Percentiles rank a stretch among this genome's conserved stretches.
phyloP scores from a whole-genome alignment of 2,797 vertebrate species.

The Kryptolebias ocellatus region DNA sequence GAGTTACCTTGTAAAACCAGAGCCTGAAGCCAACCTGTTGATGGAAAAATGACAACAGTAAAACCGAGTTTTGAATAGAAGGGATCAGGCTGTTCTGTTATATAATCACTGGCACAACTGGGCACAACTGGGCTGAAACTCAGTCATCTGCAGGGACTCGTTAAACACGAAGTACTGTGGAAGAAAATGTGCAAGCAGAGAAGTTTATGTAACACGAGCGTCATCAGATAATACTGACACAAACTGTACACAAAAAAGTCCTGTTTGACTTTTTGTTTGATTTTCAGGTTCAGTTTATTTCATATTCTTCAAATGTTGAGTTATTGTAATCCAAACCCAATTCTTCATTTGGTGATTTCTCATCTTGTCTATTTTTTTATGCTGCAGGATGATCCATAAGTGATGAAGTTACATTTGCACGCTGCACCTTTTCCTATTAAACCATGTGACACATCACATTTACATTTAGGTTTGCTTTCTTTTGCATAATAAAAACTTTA shows the following conservation, averaged over 20 bases:
- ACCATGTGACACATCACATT: neutral
- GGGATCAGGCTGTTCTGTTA: conserved; percentile 40
- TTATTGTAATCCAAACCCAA: neutral
- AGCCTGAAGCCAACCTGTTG: conserved; percentile 23
- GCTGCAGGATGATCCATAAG: neutral
- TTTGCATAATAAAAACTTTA: conserved; percentile 26
- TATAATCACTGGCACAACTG: conserved; percentile 44
- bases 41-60: conserved; percentile 29
- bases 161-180: conserved; percentile 36
- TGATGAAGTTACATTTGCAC: neutral
- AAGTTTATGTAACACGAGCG: conserved; percentile 14
- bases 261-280: no score
- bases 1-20: conserved; percentile 23
- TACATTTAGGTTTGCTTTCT: conserved; percentile 8
- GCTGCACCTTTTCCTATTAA: conserved; percentile 1
- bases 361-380: neutral
- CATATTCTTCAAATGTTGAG: no score
- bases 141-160: conserved; percentile 17
- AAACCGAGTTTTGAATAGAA: conserved; percentile 24
- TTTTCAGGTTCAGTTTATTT: no score
- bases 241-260: no score
- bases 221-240: no score
- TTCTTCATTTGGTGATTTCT: neutral
- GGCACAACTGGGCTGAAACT: conserved; percentile 6
- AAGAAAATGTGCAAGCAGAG: neutral